Conservation (phyloP, 2,113 vertebrate genomes). For the Smithornis capensis region DNA sequence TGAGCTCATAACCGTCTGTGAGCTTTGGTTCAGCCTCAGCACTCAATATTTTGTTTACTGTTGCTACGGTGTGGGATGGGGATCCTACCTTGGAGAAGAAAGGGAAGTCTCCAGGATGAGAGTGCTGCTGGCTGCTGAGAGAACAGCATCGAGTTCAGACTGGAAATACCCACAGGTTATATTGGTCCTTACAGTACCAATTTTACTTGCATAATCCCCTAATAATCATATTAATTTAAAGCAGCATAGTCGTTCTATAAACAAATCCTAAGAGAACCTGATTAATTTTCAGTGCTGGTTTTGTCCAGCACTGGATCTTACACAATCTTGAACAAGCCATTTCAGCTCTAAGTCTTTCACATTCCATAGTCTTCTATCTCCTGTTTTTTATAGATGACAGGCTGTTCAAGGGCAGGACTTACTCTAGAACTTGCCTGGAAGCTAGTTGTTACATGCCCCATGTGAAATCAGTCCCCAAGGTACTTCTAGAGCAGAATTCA, state of each 20-base stretch:
- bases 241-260: not conserved
- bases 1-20: not conserved
- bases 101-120: not conserved
- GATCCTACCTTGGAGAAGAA: not conserved
- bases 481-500: not conserved
- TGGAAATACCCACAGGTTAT: not conserved
- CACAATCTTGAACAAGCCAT: not conserved
- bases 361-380: not conserved
- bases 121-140: not conserved
- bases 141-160: not conserved
- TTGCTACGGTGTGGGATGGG: not conserved
- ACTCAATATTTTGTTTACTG: not conserved
- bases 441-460: not conserved
- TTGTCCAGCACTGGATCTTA: not conserved
- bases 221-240: not conserved
- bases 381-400: not conserved
- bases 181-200: not conserved
- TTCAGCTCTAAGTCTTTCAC: not conserved
- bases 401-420: not conserved
- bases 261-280: not conserved
- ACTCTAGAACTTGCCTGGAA: not conserved
- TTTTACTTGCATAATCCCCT: not conserved
- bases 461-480: not conserved
- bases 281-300: not conserved
- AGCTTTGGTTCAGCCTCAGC: not conserved